A percentile compares a stretch with the other conserved stretches of the same genome.
Evolutionary conservation across 2,797 vertebrate species (phyloP).

Genomic region (Propithecus perrieri): DNA sequence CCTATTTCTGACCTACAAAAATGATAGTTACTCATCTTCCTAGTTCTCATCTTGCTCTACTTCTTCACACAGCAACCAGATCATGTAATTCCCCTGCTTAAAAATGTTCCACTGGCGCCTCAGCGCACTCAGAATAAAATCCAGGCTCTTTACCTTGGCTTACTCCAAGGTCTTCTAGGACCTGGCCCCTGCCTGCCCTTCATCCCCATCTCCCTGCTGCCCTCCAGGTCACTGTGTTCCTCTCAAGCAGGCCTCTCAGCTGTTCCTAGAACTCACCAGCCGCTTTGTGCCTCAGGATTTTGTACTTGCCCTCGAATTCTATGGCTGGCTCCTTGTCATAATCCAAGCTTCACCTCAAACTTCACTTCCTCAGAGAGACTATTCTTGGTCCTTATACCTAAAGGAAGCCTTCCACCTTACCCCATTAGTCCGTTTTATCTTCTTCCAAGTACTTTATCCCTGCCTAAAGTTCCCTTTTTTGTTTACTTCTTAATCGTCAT

Average conservation of each 20-base stretch:
- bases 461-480: background rate
- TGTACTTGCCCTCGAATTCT: background rate
- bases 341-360: background rate
- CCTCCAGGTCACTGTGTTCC: too few relatives aligned
- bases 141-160: background rate
- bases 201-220: background rate
- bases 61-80: slow-evolving; percentile 53
- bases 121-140: background rate
- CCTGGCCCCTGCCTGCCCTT: background rate
- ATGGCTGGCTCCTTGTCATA: background rate
- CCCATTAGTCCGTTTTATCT: background rate
- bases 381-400: background rate
- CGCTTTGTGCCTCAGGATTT: background rate
- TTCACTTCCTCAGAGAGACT: background rate
- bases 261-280: background rate
- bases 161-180: background rate
- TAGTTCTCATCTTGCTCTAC: background rate
- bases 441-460: background rate
- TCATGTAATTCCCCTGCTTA: slow-evolving; percentile 49
- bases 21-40: background rate
- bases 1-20: slow-evolving; percentile 49
- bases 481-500: background rate
- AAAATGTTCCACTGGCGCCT: background rate
- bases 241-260: background rate
- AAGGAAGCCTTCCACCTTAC: background rate